Evolutionary conservation across 2,797 vertebrate genomes (phyloP), one percentile per base, ranked within the genome.

Genomic region (Aphelocoma californica): DNA sequence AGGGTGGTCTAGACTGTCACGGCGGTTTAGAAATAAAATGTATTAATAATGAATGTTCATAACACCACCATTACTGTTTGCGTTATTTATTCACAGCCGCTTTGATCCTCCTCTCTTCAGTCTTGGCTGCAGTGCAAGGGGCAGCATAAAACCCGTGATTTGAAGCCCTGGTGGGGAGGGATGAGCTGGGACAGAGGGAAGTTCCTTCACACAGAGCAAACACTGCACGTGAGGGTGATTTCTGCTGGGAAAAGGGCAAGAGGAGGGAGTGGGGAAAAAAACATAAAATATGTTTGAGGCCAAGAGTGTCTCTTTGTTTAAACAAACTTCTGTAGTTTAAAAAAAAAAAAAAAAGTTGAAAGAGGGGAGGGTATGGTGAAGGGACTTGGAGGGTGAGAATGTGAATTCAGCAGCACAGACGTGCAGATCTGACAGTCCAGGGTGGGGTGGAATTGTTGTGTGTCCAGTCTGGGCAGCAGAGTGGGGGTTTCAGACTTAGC

Each of bases 1-100:
- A 53, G 69, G 73, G 84, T 86, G 92, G 74, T 94, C 90, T 83
- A 53, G 53, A 16, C 21, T 74, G 61, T 71, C 47, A 4, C 26
- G 40, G 84, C 10, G n/a, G 50, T 66, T 75, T 82, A 74, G 92
- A 66, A 88, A 86, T 62, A 62, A 94, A 89, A 80, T 88, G 44
- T 81, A 91, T 95, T 92, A 74, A 82, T 93, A 85, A 94, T 94
- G 85, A 44, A 75, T 67, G 56, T 60, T 93, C 80, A 9, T 79
- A 95, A 88, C 70, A 61, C 40, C 45, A 57, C 58, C 19, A 6
- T 47, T 74, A 61, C 77, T 93, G 75, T 79, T 94, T 3, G 15
- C 3, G 15, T 70, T 97, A 92, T 89, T 95, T 96, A 93, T 94
- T 95, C 86, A 38, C 86, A 88, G 58, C 65, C 74, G 58, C 93